phyloP scores from a whole-genome alignment of 2,113 vertebrate species.

The Hippotragus niger region DNA sequence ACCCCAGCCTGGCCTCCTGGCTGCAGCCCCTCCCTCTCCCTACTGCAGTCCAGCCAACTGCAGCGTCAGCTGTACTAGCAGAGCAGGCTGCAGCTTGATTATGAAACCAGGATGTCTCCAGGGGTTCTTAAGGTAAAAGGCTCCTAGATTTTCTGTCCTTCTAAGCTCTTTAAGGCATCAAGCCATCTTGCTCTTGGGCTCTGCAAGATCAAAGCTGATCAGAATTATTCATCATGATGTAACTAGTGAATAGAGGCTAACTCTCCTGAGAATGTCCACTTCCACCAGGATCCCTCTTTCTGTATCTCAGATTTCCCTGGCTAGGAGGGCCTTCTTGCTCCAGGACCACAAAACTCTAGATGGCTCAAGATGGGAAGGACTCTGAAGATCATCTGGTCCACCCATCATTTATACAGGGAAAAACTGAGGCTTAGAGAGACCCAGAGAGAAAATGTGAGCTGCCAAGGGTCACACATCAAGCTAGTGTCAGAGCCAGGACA shows the following conservation, averaged over 20 bases:
- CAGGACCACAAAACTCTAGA: background rate
- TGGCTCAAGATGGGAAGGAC: background rate
- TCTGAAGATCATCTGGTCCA: background rate
- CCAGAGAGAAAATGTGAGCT: background rate
- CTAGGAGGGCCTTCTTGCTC: background rate
- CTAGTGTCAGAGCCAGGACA: background rate
- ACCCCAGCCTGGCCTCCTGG: rapidly evolving
- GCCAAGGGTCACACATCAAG: background rate
- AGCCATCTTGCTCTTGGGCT: background rate
- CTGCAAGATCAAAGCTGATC: background rate
- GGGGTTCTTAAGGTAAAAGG: background rate
- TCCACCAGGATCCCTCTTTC: background rate
- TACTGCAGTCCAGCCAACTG: background rate
- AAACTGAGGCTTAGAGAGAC: background rate
- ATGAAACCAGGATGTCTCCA: constrained; percentile 21
- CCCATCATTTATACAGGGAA: background rate
- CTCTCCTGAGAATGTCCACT: background rate
- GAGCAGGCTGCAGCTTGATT: background rate
- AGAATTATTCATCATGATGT: background rate
- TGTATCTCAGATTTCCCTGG: background rate
- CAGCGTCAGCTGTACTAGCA: background rate
- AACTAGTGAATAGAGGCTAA: background rate
- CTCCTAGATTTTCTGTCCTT: background rate
- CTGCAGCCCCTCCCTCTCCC: background rate
- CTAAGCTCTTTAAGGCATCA: background rate